Conservation (phyloP, 2,113 vertebrate species). For the Tachysurus fulvidraco region DNA sequence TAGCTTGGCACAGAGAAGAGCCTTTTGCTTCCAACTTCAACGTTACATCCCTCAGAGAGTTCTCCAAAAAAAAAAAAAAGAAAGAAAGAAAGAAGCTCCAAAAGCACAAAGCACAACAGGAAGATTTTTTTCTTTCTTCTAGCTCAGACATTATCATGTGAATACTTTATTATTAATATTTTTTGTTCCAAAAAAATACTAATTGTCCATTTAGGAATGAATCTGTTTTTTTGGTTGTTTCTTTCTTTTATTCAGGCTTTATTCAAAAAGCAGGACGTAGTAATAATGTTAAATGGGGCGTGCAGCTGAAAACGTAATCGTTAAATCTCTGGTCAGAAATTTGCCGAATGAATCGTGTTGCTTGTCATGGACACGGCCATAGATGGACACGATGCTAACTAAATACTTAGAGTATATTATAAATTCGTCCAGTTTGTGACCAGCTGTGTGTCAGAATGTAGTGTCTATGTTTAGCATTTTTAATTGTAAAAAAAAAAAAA, state of each 20-base stretch:
- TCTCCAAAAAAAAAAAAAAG: background rate
- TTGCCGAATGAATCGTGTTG: background rate
- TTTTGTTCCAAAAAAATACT: background rate
- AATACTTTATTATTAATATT: background rate
- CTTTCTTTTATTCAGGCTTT: too few species aligned
- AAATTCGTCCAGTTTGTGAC: background rate
- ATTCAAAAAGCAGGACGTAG: background rate
- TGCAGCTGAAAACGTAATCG: background rate
- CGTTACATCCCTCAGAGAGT: background rate
- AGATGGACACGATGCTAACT: background rate
- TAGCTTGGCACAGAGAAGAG: constrained; percentile 54
- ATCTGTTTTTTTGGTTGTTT: background rate
- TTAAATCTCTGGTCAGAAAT: background rate
- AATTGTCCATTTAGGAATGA: background rate
- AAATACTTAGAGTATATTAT: background rate
- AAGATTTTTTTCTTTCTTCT: background rate
- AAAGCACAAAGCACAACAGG: background rate
- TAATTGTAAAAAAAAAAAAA: background rate
- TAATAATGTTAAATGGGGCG: background rate
- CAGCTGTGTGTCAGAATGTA: background rate
- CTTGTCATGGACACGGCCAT: background rate
- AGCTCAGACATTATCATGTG: background rate
- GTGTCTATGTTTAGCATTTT: background rate
- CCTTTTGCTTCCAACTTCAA: constrained; percentile 12
- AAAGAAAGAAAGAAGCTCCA: background rate